Conservation (phyloP, 2,888 invertebrate species). For the Cantharis nigra region DNA sequence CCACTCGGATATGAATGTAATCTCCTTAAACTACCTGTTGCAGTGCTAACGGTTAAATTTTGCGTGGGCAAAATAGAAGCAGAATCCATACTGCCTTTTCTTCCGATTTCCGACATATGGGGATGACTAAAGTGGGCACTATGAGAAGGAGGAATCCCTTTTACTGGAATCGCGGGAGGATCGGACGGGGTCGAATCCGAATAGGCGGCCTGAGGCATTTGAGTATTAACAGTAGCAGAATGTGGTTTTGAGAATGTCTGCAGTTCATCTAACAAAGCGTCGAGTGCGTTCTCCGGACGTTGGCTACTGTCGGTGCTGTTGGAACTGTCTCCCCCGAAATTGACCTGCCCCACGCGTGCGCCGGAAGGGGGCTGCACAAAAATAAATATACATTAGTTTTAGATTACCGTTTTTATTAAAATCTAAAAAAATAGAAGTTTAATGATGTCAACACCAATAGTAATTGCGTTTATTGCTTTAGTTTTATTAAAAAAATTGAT, state of each 20-base stretch:
- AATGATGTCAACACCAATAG: neutral
- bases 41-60: constrained; percentile 53
- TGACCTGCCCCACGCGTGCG: constrained; percentile 64
- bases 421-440: neutral
- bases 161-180: constrained; percentile 51
- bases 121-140: constrained; percentile 46
- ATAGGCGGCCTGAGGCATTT: constrained; percentile 44
- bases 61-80: constrained; percentile 53
- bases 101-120: constrained; percentile 59
- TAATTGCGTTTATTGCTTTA: neutral
- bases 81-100: constrained; percentile 62
- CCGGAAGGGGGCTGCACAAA: constrained; percentile 62
- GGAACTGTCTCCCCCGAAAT: constrained; percentile 65
- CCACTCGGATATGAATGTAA: constrained; percentile 86
- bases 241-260: constrained; percentile 85
- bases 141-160: constrained; percentile 45
- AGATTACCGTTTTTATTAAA: neutral
- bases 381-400: constrained; percentile 6
- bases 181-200: constrained; percentile 42
- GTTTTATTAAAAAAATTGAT: neutral
- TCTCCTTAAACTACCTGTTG: constrained; percentile 68
- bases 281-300: constrained; percentile 95
- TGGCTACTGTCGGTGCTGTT: constrained; percentile 60
- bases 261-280: constrained; percentile 92
- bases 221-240: constrained; percentile 41